phyloP scores from a whole-genome alignment of 2,888 invertebrate genomes.

The Cabera pusaria region DNA sequence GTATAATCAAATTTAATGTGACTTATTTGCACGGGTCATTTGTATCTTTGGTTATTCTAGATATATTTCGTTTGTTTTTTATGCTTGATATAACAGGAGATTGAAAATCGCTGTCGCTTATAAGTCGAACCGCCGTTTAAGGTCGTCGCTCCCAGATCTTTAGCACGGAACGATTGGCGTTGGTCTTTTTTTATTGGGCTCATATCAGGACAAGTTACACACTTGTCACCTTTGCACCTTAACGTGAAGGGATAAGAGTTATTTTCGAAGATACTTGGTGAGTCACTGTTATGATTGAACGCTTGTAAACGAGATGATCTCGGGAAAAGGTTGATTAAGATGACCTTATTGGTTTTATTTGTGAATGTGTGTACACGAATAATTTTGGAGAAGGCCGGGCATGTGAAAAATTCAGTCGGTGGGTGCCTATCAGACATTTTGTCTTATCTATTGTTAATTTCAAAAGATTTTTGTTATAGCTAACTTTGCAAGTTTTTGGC shows the following conservation, averaged over 20 bases:
- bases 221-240: constrained; percentile 36
- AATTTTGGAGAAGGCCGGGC: no score
- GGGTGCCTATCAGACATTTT: no score
- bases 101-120: constrained; percentile 38
- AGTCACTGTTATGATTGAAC: constrained; percentile 36
- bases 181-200: constrained; percentile 70
- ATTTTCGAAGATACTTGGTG: constrained; percentile 17
- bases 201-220: constrained; percentile 40
- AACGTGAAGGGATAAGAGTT: constrained; percentile 17
- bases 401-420: no score
- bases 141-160: constrained; percentile 79
- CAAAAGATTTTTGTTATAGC: no score
- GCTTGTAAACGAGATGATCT: constrained; percentile 37
- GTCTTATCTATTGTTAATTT: no score
- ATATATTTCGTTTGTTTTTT: no score
- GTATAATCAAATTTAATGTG: no score
- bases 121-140: constrained; percentile 37
- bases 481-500: no score
- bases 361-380: not conserved
- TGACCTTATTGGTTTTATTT: constrained; percentile 10
- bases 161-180: constrained; percentile 67
- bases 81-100: no score
- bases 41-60: no score
- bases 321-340: constrained; percentile 30
- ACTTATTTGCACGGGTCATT: no score